Evolutionary conservation across 2,888 invertebrate species (phyloP).

Genomic region (Orchestes rusci): DNA sequence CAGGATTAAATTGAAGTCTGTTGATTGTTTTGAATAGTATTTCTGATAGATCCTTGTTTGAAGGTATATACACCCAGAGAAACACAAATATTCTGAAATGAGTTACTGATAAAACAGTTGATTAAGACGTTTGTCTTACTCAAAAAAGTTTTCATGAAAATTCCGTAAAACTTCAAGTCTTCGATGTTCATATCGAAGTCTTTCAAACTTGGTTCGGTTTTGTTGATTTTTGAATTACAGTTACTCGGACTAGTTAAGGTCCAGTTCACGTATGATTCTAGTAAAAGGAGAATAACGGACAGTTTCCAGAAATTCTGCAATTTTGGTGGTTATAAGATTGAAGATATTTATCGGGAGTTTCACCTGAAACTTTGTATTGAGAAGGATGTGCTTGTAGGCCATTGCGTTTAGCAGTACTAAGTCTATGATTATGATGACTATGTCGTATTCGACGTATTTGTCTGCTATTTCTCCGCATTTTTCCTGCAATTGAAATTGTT

Average conservation of each 20-base stretch:
- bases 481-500: constrained; percentile 48
- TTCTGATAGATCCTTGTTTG: constrained; percentile 31
- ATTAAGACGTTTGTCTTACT: constrained; percentile 27
- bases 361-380: constrained; percentile 74
- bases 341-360: constrained; percentile 19
- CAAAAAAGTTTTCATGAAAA: constrained; percentile 31
- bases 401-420: constrained; percentile 70
- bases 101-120: constrained; percentile 1
- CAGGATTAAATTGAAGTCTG: constrained; percentile 32
- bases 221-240: constrained; percentile 16
- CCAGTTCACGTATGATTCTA: constrained; percentile 77
- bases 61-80: constrained; percentile 32
- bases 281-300: constrained; percentile 64
- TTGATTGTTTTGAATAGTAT: neutral
- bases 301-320: constrained; percentile 55
- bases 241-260: constrained; percentile 31
- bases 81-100: constrained; percentile 35
- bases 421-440: constrained; percentile 81
- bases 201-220: constrained; percentile 28
- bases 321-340: constrained; percentile 5
- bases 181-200: constrained; percentile 33
- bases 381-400: constrained; percentile 80
- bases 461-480: constrained; percentile 71
- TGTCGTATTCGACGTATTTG: constrained; percentile 87
- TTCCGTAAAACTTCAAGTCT: constrained; percentile 38